Conservation (phyloP, 2,888 invertebrate species). For the Noctua pronuba region DNA sequence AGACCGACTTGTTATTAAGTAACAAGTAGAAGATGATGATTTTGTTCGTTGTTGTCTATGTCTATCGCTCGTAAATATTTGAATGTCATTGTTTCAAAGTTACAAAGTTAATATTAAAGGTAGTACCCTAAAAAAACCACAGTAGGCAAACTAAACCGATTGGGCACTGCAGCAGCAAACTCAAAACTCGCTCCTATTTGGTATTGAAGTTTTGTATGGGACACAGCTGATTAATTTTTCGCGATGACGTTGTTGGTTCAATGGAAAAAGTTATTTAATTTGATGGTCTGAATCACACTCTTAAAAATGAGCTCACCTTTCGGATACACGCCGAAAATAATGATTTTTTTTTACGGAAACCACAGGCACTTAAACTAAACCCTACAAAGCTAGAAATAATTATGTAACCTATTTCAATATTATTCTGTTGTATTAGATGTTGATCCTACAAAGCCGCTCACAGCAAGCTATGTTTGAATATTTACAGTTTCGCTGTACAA, state of each 20-base stretch:
- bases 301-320: background rate
- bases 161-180: background rate
- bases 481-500: slow-evolving; percentile 14
- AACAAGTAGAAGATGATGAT: too few species aligned
- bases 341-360: background rate
- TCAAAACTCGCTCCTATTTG: background rate
- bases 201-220: background rate
- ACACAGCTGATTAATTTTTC: background rate
- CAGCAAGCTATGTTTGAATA: slow-evolving; percentile 2
- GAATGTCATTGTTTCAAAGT: background rate
- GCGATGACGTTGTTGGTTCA: background rate
- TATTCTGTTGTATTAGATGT: background rate
- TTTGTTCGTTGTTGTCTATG: too few species aligned
- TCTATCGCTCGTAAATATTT: background rate
- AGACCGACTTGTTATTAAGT: background rate
- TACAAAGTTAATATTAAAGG: background rate
- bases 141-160: too few species aligned
- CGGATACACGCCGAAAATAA: background rate
- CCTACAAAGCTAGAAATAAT: background rate
- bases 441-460: background rate
- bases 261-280: background rate
- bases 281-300: too few species aligned
- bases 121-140: too few species aligned
- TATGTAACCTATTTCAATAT: background rate
- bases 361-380: background rate